These are phyloP conservation scores for Tragelaphus buxtoni DNA, from an alignment of 2,113 vertebrate genomes.

Conservation along the genomic window DNA sequence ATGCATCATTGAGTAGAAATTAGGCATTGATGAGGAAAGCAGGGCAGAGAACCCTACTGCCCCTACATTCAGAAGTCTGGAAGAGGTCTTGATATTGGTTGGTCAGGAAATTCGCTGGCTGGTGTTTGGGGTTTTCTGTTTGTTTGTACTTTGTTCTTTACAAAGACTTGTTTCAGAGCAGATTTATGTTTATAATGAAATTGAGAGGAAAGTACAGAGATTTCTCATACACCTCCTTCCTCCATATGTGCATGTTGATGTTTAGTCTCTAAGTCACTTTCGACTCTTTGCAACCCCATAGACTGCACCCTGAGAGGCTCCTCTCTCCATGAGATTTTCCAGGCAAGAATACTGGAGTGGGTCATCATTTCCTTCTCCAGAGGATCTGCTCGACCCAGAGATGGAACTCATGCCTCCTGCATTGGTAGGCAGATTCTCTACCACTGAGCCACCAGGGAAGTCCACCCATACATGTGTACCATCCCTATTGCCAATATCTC, in stretches of 20 bases:
- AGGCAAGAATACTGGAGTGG: background rate
- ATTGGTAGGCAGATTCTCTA: background rate
- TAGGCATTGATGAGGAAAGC: background rate
- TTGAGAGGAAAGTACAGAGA: background rate
- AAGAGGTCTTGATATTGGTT: background rate
- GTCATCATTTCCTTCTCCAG: background rate
- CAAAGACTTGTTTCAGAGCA: background rate
- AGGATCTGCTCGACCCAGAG: background rate
- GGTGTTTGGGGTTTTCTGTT: background rate
- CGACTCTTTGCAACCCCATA: background rate
- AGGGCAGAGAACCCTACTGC: background rate
- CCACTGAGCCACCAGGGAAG: background rate
- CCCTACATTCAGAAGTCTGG: background rate
- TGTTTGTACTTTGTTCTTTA: background rate
- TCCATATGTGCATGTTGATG: background rate
- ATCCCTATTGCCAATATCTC: background rate
- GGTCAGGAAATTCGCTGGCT: background rate
- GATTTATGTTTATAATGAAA: background rate
- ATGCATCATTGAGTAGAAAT: background rate
- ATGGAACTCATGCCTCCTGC: background rate
- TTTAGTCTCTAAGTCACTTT: background rate
- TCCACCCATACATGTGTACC: background rate
- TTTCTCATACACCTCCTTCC: background rate
- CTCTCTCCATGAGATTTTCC: background rate
- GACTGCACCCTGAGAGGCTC: background rate